Evolutionary conservation across 2,888 invertebrate genomes (phyloP).

Genomic region (Heliconius hortense): DNA sequence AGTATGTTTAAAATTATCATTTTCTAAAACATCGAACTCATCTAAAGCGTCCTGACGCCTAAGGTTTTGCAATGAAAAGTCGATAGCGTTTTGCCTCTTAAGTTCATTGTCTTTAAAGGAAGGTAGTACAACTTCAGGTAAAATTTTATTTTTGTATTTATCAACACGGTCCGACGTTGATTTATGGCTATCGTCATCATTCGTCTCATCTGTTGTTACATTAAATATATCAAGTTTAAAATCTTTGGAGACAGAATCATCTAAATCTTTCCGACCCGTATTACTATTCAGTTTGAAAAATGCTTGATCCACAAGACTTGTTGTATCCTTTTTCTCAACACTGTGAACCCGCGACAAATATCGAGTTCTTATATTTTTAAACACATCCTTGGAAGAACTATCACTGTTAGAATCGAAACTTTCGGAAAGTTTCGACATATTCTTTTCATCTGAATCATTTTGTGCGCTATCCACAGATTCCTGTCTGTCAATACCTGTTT

Average conservation of each 20-base stretch:
- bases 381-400: constrained; percentile 64
- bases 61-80: constrained; percentile 52
- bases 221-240: constrained; percentile 62
- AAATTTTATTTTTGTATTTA: constrained; percentile 43
- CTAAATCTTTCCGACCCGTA: constrained; percentile 46
- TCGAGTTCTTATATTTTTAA: constrained; percentile 69
- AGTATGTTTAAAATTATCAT: constrained; percentile 33
- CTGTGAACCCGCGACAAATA: constrained; percentile 73
- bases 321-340: constrained; percentile 62
- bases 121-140: constrained; percentile 52
- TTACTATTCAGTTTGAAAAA: constrained; percentile 59
- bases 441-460: constrained; percentile 60
- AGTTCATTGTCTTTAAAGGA: constrained; percentile 58
- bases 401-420: constrained; percentile 62
- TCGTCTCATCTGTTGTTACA: constrained; percentile 68
- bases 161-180: constrained; percentile 46
- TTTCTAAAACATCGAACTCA: constrained; percentile 47
- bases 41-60: constrained; percentile 55
- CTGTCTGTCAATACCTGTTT: constrained; percentile 75
- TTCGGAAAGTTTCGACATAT: constrained; percentile 57
- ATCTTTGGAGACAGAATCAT: constrained; percentile 41
- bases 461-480: constrained; percentile 69
- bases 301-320: constrained; percentile 66
- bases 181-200: constrained; percentile 55
- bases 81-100: constrained; percentile 66